Conservation (phyloP, 2,797 vertebrate species). For the Sebastes ruberrimus region DNA sequence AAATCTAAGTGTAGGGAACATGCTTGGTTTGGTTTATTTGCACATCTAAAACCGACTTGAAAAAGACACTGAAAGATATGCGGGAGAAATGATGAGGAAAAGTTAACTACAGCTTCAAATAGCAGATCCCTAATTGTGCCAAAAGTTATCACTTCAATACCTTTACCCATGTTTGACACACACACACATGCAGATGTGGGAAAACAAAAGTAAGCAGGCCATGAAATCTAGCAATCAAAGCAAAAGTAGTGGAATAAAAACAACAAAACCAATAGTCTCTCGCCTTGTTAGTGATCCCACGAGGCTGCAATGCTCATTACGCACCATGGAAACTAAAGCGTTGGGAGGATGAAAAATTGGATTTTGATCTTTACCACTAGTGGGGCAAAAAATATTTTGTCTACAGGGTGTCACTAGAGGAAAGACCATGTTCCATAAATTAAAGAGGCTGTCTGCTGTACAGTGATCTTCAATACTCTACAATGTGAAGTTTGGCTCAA, state of each 20-base stretch:
- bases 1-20: not conserved
- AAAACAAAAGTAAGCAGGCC: constrained; percentile 30
- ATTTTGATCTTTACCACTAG: constrained; percentile 20
- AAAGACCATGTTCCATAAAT: not conserved
- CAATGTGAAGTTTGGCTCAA: not conserved
- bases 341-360: constrained; percentile 15
- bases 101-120: not conserved
- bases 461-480: not conserved
- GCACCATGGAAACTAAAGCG: constrained; percentile 7
- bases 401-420: not conserved
- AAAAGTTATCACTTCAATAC: constrained; percentile 7
- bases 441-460: not conserved
- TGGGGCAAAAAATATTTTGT: not conserved
- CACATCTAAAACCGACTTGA: constrained; percentile 2
- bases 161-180: not conserved
- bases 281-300: constrained; percentile 26
- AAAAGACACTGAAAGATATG: not conserved
- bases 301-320: constrained; percentile 32
- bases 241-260: constrained; percentile 4
- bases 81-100: not conserved
- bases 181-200: constrained; percentile 3
- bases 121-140: not conserved
- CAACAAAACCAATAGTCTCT: not conserved
- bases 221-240: constrained; percentile 40
- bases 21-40: not conserved